Percentiles rank a stretch among this genome's conserved stretches.
Conservation (phyloP, 2,113 vertebrate species). For the Cynocephalus volans region DNA sequence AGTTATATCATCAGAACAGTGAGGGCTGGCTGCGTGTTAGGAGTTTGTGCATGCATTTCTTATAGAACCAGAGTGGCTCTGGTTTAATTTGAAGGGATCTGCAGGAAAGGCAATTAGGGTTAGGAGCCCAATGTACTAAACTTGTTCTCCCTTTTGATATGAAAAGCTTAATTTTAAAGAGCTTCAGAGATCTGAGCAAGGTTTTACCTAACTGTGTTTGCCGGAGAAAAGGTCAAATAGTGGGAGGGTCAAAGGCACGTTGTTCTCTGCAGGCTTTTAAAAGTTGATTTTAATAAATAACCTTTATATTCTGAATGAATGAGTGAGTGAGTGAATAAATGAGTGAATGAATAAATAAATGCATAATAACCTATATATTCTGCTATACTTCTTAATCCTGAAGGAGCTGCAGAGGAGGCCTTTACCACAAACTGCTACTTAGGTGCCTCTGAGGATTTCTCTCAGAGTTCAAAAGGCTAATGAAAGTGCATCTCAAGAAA, state of each 20-base stretch:
- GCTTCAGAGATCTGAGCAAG: not conserved
- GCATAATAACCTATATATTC: not conserved
- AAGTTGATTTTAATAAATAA: conserved; percentile 17
- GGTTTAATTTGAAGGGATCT: not conserved
- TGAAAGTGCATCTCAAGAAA: not conserved
- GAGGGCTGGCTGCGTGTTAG: no score
- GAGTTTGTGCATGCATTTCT: not conserved
- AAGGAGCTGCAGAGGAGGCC: not conserved
- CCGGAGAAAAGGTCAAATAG: not conserved
- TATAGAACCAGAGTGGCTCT: not conserved
- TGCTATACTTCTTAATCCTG: not conserved
- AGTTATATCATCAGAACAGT: not conserved
- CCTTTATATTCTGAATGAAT: not conserved
- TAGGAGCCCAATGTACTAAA: not conserved
- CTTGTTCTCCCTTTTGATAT: not conserved
- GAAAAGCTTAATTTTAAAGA: not conserved
- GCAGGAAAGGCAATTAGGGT: not conserved
- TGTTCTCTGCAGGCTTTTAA: not conserved
- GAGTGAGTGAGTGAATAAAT: no score
- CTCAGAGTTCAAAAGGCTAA: not conserved
- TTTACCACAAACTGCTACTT: not conserved
- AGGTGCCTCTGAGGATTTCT: not conserved
- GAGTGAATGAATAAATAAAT: no score
- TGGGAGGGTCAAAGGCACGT: not conserved
- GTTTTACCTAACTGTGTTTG: not conserved